Percentiles rank a stretch among this genome's conserved stretches.
These are phyloP conservation scores for Heliconius hortense DNA, from an alignment of 2,888 invertebrate species.

Conservation along the genomic window DNA sequence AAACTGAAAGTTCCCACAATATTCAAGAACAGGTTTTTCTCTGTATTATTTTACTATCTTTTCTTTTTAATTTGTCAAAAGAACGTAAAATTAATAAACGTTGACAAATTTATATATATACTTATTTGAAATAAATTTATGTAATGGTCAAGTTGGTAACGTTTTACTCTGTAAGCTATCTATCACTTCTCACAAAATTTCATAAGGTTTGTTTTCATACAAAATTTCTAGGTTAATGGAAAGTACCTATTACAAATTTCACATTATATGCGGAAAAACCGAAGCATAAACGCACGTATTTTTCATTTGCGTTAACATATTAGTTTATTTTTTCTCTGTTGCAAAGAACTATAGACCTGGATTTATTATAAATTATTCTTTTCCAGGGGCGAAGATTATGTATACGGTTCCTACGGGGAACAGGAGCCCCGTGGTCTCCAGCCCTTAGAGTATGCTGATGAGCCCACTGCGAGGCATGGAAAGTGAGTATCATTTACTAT, in stretches of 20 bases:
- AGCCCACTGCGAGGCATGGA: conserved; percentile 62
- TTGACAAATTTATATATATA: neutral
- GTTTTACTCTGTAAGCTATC: neutral
- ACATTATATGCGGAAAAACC: no score
- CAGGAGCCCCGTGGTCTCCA: conserved; percentile 69
- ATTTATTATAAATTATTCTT: conserved; percentile 11
- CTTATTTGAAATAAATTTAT: neutral
- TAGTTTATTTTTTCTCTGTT: neutral
- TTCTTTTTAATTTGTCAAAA: neutral
- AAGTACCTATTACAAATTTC: no score
- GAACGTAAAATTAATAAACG: neutral
- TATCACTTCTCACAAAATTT: neutral
- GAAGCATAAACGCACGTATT: neutral
- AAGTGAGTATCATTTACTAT: conserved; percentile 58
- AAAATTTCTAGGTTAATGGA: no score
- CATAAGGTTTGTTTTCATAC: neutral
- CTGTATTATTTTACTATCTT: neutral
- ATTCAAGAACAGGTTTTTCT: neutral
- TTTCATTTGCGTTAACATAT: neutral
- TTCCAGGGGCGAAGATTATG: conserved; percentile 65
- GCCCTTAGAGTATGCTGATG: conserved; percentile 68
- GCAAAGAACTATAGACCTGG: no score
- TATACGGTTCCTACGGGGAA: conserved; percentile 66
- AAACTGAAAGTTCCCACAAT: neutral
- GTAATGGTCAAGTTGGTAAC: neutral